Evolutionary conservation across 2,888 invertebrate genomes (phyloP), one percentile per base, ranked within the genome.

Genomic region (Caenorhabditis sp.): DNA sequence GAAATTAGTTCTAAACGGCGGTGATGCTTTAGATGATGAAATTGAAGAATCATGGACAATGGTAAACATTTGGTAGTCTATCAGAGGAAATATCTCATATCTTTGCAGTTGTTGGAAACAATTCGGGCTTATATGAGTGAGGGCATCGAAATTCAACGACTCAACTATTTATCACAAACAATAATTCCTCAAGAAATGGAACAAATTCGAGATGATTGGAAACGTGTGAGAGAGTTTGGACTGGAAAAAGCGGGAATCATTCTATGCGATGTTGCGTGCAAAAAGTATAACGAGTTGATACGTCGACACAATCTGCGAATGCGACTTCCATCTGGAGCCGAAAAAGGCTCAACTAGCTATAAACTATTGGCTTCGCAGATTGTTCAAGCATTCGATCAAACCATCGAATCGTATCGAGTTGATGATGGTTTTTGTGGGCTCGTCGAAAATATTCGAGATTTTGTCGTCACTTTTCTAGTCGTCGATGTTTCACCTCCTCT

Each of bases 401-500:
- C 84, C 1, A 84, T 86, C 37, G 68, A 78, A 24, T 71, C 73
- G 1, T 85, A 84, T 59, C 65, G 73, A 12, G 68, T 74, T 23
- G 71, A 70, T 21, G 43, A 66, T 26, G 85, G 86, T 19, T 86
- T 86, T 58, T 37, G 53, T 6, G 62, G 66, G 37, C 63, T 86
- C 26, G 76, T 81, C 5, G 74, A 71, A 37, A 74, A 77, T 65
- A 73, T 86, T 54, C 63, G 75, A 31, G 76, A 77, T 23, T 85
- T 83, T 53, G 81, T 84, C 3, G 62, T 79, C 4, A 73, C 77
- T 19, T 83, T 82, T 62, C 66, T 86, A 59, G 72, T 85, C 23
- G 57, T 83, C 8, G 84, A 86, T 37, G 86, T 86, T 1, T 86
- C 82, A 43, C 86, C 86, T n/a, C 76, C 84, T 10, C 73, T 86